phyloP scores from a whole-genome alignment of 2,888 invertebrate species.

The Hanleya hanleyi region DNA sequence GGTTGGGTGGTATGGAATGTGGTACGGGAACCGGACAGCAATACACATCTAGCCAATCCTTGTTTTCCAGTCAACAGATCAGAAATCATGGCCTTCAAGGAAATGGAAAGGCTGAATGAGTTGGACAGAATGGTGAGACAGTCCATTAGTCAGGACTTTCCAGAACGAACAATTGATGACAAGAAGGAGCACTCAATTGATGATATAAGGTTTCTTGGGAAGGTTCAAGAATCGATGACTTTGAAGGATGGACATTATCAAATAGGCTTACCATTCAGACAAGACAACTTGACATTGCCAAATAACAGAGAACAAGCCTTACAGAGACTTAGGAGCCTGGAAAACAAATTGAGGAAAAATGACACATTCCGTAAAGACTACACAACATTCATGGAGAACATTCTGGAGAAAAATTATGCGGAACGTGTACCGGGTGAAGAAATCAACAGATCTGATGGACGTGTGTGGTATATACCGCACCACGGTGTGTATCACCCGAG shows the following conservation, averaged over 20 bases:
- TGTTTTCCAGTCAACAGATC: too few species aligned
- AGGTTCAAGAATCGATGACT: conserved; percentile 13
- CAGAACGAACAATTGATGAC: conserved; percentile 26
- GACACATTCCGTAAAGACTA: conserved; percentile 1
- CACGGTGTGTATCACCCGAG: conserved; percentile 3
- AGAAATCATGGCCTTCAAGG: not conserved
- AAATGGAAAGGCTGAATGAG: conserved; percentile 13
- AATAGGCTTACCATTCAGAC: conserved; percentile 24
- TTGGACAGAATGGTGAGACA: conserved; percentile 1
- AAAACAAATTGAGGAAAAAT: conserved; percentile 10
- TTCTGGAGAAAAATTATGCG: not conserved
- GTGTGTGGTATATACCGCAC: conserved; percentile 14
- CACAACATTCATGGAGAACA: conserved; percentile 7
- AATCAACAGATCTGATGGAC: not conserved
- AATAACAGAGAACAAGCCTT: conserved; percentile 10
- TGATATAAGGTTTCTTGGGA: conserved; percentile 22
- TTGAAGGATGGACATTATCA: conserved; percentile 24
- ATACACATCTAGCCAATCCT: too few species aligned
- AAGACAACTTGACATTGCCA: conserved; percentile 7
- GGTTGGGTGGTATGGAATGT: conserved; percentile 28
- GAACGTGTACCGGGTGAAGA: not conserved
- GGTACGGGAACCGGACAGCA: not conserved
- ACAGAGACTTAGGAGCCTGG: conserved; percentile 10
- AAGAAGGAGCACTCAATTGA: conserved; percentile 22
- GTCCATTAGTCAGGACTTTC: conserved; percentile 31